Conservation (phyloP, 2,797 vertebrate genomes). For the Centroberyx gerrardi region DNA sequence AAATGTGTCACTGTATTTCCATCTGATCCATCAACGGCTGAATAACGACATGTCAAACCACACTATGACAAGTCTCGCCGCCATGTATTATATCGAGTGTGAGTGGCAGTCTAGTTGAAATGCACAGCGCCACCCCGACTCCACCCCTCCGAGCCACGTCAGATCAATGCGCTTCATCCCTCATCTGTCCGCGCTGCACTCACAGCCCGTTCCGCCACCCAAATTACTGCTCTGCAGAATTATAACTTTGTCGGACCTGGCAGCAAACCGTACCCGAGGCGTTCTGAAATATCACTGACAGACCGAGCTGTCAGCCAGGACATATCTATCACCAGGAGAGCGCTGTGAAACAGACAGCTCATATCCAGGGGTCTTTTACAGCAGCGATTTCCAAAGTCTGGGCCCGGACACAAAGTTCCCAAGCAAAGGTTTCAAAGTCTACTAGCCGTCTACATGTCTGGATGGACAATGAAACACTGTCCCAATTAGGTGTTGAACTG, state of each 20-base stretch:
- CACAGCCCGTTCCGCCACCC: constrained; percentile 83
- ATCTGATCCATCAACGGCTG: constrained; percentile 33
- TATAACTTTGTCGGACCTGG: constrained; percentile 82
- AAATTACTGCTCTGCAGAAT: constrained; percentile 86
- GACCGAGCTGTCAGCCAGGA: constrained; percentile 66
- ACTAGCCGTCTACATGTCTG: constrained; percentile 38
- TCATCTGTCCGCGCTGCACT: constrained; percentile 78
- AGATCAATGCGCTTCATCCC: constrained; percentile 81
- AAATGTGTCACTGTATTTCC: not conserved
- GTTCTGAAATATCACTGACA: constrained; percentile 76
- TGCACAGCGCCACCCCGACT: constrained; percentile 56
- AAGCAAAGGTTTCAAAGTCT: constrained; percentile 58
- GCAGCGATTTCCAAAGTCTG: constrained; percentile 58
- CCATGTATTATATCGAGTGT: constrained; percentile 30
- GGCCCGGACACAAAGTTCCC: constrained; percentile 55
- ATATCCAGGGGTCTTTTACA: constrained; percentile 70
- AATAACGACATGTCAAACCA: constrained; percentile 19
- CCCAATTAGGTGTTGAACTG: constrained; percentile 5
- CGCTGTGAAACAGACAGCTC: constrained; percentile 61
- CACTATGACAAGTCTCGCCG: constrained; percentile 13
- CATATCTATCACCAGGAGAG: constrained; percentile 70
- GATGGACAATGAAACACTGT: constrained; percentile 42
- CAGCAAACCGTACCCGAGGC: constrained; percentile 77
- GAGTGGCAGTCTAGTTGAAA: constrained; percentile 62
- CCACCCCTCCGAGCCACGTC: constrained; percentile 61